A percentile compares a stretch with the other conserved stretches of the same genome.
phyloP scores from a whole-genome alignment of 1,140 invertebrate genomes.

The Lasioglossum baleicum region DNA sequence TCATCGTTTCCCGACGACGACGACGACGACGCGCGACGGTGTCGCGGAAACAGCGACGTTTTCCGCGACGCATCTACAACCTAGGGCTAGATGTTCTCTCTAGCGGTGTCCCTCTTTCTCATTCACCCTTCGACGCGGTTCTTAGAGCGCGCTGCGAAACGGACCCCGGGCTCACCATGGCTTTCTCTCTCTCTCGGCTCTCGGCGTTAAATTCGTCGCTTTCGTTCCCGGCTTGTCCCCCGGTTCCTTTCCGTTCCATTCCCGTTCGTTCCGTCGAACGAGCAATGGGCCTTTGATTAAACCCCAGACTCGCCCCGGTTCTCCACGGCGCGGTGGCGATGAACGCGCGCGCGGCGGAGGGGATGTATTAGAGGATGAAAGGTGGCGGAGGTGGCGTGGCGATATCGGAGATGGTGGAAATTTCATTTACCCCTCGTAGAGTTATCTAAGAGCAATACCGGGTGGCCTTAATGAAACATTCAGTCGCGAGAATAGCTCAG shows the following conservation, averaged over 20 bases:
- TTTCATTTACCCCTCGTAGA: constrained; percentile 81
- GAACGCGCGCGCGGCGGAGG: constrained; percentile 28
- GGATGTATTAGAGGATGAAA: constrained; percentile 65
- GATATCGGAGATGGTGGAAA: constrained; percentile 81
- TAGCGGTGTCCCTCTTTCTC: not conserved
- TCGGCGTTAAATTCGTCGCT: constrained; percentile 68
- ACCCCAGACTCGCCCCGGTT: constrained; percentile 59
- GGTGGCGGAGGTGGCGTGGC: constrained; percentile 64
- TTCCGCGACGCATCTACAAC: constrained; percentile 15
- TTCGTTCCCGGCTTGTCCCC: constrained; percentile 57
- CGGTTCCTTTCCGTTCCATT: no score
- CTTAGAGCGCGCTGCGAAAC: constrained; percentile 7
- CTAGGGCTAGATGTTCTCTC: not conserved
- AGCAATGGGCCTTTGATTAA: constrained; percentile 77
- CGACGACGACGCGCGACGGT: constrained; percentile 3
- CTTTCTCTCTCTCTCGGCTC: no score
- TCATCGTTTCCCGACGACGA: not conserved
- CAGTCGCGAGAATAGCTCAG: constrained; percentile 80
- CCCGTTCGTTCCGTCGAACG: constrained; percentile 67
- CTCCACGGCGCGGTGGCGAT: constrained; percentile 6
- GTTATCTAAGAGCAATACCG: constrained; percentile 81
- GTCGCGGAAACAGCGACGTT: constrained; percentile 35
- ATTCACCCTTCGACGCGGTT: not conserved
- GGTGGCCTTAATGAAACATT: constrained; percentile 81
- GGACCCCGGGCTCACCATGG: not conserved